Percentiles rank a stretch among this genome's conserved stretches.
Conservation (phyloP, 1,140 invertebrate genomes). For the Drosophila parvula region DNA sequence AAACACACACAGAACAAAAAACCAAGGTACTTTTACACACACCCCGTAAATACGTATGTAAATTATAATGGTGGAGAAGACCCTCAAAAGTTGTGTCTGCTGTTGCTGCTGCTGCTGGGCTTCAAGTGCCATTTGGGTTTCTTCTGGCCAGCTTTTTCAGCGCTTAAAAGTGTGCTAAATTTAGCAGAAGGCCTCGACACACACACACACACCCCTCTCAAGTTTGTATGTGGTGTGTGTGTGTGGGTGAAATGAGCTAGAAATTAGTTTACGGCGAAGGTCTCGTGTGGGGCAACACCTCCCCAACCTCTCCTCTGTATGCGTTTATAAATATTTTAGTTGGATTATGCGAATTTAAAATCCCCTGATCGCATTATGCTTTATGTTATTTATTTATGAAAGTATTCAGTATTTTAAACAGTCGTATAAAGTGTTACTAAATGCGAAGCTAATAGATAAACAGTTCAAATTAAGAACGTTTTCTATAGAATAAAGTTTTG, state of each 20-base stretch:
- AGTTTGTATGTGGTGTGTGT: too few relatives aligned
- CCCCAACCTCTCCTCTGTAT: neutral
- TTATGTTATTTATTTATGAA: neutral
- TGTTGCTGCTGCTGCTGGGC: conserved; percentile 8
- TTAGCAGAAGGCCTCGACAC: conserved; percentile 62
- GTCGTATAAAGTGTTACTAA: neutral
- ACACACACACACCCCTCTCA: conserved; percentile 6
- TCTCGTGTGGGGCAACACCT: conserved; percentile 38
- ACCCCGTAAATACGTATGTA: conserved; percentile 8
- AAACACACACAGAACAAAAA: conserved; percentile 24
- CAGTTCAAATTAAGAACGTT: too few relatives aligned
- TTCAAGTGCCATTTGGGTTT: conserved; percentile 58
- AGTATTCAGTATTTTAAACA: neutral
- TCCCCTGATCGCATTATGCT: neutral
- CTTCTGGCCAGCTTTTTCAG: conserved; percentile 35
- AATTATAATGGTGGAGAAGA: conserved; percentile 43
- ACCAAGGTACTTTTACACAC: conserved; percentile 8
- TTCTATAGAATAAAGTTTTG: too few relatives aligned
- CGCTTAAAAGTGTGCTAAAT: conserved; percentile 62
- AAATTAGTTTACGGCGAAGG: conserved; percentile 78
- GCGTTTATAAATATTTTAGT: neutral
- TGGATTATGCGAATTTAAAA: neutral
- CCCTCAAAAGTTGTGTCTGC: conserved; percentile 50
- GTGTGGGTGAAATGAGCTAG: conserved; percentile 68
- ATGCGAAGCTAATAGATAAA: neutral